Evolutionary conservation across 2,888 invertebrate genomes (phyloP).

Genomic region (Leptopilina syphax): DNA sequence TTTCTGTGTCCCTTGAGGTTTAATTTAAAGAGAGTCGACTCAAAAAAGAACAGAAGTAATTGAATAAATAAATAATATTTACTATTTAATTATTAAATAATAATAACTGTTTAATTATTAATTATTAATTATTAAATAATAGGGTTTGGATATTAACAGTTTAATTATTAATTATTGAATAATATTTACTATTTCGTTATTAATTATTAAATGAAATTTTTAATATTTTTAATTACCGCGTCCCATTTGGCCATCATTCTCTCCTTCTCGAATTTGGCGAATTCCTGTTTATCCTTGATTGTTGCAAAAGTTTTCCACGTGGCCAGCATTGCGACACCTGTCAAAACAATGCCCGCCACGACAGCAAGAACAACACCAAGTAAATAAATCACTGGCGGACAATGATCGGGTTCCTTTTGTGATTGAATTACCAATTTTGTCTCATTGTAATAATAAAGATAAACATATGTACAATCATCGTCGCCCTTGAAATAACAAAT

Average conservation of each 20-base stretch:
- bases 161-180: too few relatives aligned
- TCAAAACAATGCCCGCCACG: conserved; percentile 96
- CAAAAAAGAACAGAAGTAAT: too few relatives aligned
- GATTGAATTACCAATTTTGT: conserved; percentile 86
- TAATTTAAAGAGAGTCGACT: too few relatives aligned
- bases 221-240: conserved; percentile 84
- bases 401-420: conserved; percentile 83
- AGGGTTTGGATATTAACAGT: too few relatives aligned
- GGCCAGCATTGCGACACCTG: conserved; percentile 94
- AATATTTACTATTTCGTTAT: too few relatives aligned
- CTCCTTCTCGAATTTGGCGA: conserved; percentile 98
- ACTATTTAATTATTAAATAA: too few relatives aligned
- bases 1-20: too few relatives aligned
- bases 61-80: too few relatives aligned
- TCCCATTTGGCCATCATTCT: conserved; percentile 99
- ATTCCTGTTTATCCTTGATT: conserved; percentile 97
- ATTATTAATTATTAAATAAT: too few relatives aligned
- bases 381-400: conserved; percentile 89
- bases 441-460: conserved; percentile 89
- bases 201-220: too few relatives aligned
- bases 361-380: conserved; percentile 95
- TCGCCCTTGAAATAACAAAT: conserved; percentile 91
- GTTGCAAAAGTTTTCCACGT: conserved; percentile 98
- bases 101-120: too few relatives aligned
- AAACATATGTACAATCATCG: conserved; percentile 93